phyloP scores from a whole-genome alignment of 1,140 invertebrate genomes.

The Caenorhabditis elegans region WBcel235 BX284605.5:13388001-13388500 shows the following conservation, averaged over 20 bases:
- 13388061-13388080: constrained; percentile 16
- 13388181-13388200: constrained; percentile 34
- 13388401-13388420: not conserved
- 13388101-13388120: constrained; percentile 56
- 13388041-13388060: not conserved
- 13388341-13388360: constrained; percentile 57
- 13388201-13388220: constrained; percentile 19
- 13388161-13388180: constrained; percentile 52
- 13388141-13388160: constrained; percentile 58
- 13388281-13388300: constrained; percentile 56
- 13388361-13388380: constrained; percentile 45
- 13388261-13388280: constrained; percentile 56
- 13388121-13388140: constrained; percentile 59
- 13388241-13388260: constrained; percentile 41
- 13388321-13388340: constrained; percentile 49
- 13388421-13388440: constrained; percentile 11
- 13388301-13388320: constrained; percentile 57
- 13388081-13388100: constrained; percentile 46
- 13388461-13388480: constrained; percentile 19
- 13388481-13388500: not conserved
- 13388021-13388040: constrained; percentile 5
- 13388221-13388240: constrained; percentile 45
- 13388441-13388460: not conserved
- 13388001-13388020: not conserved
- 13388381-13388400: constrained; percentile 27